Conservation (phyloP, 2,113 vertebrate genomes). For the Struthio camelus region DNA sequence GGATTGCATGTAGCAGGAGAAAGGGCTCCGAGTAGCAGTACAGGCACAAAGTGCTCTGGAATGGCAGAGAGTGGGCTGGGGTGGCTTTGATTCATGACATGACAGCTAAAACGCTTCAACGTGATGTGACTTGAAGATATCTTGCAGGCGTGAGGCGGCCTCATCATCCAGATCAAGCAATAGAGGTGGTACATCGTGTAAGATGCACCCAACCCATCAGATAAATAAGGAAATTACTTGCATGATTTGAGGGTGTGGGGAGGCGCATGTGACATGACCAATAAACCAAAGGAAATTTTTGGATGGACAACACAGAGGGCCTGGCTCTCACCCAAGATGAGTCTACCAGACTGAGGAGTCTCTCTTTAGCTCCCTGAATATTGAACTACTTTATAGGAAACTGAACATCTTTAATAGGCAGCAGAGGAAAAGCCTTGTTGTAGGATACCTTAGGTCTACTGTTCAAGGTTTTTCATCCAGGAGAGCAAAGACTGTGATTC, state of each 20-base stretch:
- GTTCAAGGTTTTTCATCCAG: not conserved
- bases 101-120: accelerated
- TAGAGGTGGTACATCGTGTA: accelerated
- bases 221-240: too few species aligned
- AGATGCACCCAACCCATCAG: not conserved
- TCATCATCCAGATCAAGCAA: not conserved
- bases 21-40: not conserved
- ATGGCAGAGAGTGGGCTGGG: too few species aligned
- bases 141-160: not conserved
- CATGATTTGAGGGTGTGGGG: not conserved
- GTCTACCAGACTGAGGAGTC: not conserved
- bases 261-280: accelerated
- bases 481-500: not conserved
- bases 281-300: not conserved
- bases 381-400: not conserved
- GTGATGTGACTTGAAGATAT: not conserved
- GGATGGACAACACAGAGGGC: not conserved
- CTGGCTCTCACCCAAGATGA: accelerated
- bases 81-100: not conserved
- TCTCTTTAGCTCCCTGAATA: not conserved
- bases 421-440: not conserved
- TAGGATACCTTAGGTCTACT: not conserved
- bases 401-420: not conserved
- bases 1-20: not conserved
- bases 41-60: not conserved